Percentiles rank a stretch among this genome's conserved stretches.
Evolutionary conservation across 2,797 vertebrate species (phyloP).

Genomic region (Darevskia mixta): DNA sequence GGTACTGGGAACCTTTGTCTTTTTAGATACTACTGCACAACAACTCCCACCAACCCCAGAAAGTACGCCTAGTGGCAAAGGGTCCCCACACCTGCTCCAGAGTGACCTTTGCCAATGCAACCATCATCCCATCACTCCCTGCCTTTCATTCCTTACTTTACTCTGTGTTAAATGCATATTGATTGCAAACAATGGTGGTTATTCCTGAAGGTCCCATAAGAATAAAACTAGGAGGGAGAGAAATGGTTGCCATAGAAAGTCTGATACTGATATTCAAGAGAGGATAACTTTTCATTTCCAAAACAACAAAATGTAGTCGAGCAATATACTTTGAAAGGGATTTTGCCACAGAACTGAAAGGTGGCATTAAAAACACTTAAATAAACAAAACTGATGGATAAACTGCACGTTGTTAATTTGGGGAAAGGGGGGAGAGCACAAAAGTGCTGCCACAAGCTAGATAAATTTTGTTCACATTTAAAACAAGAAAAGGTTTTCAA

Average conservation of each 20-base stretch:
- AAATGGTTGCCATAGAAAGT: neutral
- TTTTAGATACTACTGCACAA: too few species aligned
- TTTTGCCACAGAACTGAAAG: too few species aligned
- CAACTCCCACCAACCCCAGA: too few species aligned
- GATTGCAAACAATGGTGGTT: too few species aligned
- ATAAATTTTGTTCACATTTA: neutral
- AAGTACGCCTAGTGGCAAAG: too few species aligned
- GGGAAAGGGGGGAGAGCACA: neutral
- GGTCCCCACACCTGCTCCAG: neutral
- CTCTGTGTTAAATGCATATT: neutral
- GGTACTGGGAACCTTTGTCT: too few species aligned
- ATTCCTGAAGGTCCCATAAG: neutral
- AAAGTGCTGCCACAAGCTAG: accelerated
- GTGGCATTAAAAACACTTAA: neutral
- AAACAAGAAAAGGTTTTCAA: accelerated
- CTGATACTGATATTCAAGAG: neutral
- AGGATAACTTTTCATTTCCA: neutral
- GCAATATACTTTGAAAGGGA: neutral
- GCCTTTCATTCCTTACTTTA: neutral
- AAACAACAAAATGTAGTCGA: neutral
- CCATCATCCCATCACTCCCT: neutral
- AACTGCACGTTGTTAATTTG: too few species aligned
- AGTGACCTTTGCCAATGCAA: neutral
- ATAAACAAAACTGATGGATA: neutral
- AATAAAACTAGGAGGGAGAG: neutral